Percentiles rank a stretch among this genome's conserved stretches.
These are phyloP conservation scores for Laterallus jamaicensis DNA, from an alignment of 2,113 vertebrate species.

Conservation along the genomic window DNA sequence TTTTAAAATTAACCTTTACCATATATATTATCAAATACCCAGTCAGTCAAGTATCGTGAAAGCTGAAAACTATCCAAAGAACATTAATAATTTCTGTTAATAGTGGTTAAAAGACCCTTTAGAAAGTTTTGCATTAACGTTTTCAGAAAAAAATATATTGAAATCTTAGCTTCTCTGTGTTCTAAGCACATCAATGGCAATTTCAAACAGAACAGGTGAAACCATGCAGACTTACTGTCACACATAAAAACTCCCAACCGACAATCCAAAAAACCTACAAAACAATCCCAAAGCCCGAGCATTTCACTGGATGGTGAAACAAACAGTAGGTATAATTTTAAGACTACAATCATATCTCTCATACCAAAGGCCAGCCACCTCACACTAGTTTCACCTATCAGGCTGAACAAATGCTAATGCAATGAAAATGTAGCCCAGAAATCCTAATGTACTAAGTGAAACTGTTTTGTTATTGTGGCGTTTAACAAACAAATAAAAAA, in stretches of 20 bases:
- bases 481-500: not conserved
- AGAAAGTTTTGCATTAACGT: not conserved
- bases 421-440: not conserved
- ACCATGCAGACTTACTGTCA: not conserved
- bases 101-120: not conserved
- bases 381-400: not conserved
- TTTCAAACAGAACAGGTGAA: not conserved
- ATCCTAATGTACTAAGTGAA: not conserved
- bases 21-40: not conserved
- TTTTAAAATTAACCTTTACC: not conserved
- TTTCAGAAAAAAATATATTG: not conserved
- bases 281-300: not conserved
- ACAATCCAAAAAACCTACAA: not conserved
- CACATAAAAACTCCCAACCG: not conserved
- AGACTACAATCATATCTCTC: not conserved
- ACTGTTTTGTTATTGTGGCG: not conserved
- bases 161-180: not conserved
- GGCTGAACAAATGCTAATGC: not conserved
- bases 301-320: not conserved
- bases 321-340: not conserved
- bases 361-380: not conserved
- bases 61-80: not conserved
- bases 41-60: not conserved
- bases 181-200: not conserved
- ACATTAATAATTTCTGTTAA: not conserved